Evolutionary conservation across 1,140 invertebrate species (phyloP), one percentile per base, ranked within the genome.

Genomic region (Drosophila sturtevanti): DNA sequence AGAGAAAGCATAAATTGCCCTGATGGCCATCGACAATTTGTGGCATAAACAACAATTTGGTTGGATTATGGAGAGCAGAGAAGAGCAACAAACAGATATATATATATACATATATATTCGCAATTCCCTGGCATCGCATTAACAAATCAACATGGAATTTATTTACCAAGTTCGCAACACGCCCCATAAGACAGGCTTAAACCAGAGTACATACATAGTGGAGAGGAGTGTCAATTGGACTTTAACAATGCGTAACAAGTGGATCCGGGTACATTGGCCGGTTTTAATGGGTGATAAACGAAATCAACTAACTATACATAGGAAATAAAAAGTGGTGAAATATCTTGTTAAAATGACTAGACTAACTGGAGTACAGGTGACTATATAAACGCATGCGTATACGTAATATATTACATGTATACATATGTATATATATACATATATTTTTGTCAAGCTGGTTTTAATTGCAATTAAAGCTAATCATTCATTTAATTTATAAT

Each of bases 21-120:
- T 56, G 54, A 56, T 56, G 54, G 54, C 54, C 54, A 56, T 56
- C 54, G 54, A 56, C 54, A 56, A 56, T 56, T 56, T 56, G 54
- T 56, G 54, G 54, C 54, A 56, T 56, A 56, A 56, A 56, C 54
- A 56, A 56, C 54, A 56, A 56, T 56, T 56, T 56, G 54, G 54
- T 34, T 56, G 54, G 54, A 34, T 56, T 56, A 56, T 56, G 22
- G 21, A n/a, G 51, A 54, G 51, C 51, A 54, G 51, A 27, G 51
- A 54, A 14, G 52, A 31, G 52, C 27, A 55, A n/a, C 41, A 18
- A 11, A 2, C 0, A 48, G 16, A 44, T 10, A 44, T 2, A 24
- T 24, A 16, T n/a, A n/a, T n/a, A n/a, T n/a, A n/a, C n/a, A n/a
- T n/a, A n/a, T n/a, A 48, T 48, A 48, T 18, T 48, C 41, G 41